Conservation (phyloP, 2,888 invertebrate species). For the Oxytorus armatus region DNA sequence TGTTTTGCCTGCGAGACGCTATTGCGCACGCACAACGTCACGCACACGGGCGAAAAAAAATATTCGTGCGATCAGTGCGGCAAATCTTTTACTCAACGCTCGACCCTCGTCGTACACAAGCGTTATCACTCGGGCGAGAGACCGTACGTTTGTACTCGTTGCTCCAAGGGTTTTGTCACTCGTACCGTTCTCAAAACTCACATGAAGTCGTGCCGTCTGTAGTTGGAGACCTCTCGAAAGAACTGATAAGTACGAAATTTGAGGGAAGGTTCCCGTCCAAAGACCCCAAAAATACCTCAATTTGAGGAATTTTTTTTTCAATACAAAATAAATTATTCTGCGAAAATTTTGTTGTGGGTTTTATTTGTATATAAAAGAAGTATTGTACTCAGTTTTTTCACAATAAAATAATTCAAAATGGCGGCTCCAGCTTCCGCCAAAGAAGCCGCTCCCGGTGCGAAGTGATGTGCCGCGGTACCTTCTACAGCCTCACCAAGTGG, state of each 20-base stretch:
- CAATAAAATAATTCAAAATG: too few relatives aligned
- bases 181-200: slow-evolving; percentile 87
- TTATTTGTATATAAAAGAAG: too few relatives aligned
- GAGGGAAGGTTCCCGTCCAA: neutral
- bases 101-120: slow-evolving; percentile 86
- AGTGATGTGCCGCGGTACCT: too few relatives aligned
- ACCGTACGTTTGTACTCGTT: slow-evolving; percentile 86
- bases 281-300: too few relatives aligned
- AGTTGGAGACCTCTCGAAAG: neutral
- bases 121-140: slow-evolving; percentile 86
- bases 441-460: too few relatives aligned
- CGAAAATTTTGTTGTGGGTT: too few relatives aligned
- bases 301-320: too few relatives aligned
- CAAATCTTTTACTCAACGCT: slow-evolving; percentile 87
- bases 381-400: too few relatives aligned
- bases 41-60: slow-evolving; percentile 86
- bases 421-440: too few relatives aligned
- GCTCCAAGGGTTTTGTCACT: slow-evolving; percentile 87
- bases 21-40: slow-evolving; percentile 86
- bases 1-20: slow-evolving; percentile 80
- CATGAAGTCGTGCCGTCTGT: slow-evolving; percentile 79
- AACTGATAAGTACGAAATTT: neutral
- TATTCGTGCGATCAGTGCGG: slow-evolving; percentile 86
- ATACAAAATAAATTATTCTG: too few relatives aligned
- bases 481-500: too few relatives aligned